These are phyloP conservation scores for Eospalax fontanierii DNA, from an alignment of 2,797 vertebrate genomes.

Conservation along the genomic window DNA sequence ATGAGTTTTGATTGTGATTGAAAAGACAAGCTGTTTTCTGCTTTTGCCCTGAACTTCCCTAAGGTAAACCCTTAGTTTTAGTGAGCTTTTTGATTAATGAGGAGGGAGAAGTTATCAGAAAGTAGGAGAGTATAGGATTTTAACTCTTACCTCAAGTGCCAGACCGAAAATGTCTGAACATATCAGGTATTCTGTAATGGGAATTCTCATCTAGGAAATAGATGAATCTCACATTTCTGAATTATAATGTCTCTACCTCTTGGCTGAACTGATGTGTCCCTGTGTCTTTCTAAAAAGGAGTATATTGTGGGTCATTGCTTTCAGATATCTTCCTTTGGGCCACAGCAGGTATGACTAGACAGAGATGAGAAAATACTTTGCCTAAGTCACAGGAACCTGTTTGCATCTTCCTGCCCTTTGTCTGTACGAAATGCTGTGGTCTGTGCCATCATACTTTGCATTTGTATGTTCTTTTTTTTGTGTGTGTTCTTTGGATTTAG, in stretches of 20 bases:
- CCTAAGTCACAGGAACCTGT: not conserved
- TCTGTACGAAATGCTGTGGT: not conserved
- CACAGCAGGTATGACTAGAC: not conserved
- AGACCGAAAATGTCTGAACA: slow-evolving; percentile 32
- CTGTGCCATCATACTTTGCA: not conserved
- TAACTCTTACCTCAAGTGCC: slow-evolving; percentile 69
- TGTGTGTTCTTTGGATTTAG: not conserved
- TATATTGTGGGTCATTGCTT: not conserved
- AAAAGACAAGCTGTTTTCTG: slow-evolving; percentile 83
- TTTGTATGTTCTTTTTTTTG: not conserved
- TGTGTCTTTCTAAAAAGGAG: not conserved
- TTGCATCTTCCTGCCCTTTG: not conserved
- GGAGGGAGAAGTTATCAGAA: slow-evolving; percentile 55
- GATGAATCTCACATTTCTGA: not conserved
- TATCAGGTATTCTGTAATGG: not conserved
- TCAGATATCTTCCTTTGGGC: not conserved
- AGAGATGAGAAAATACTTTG: not conserved
- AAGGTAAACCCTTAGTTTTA: slow-evolving; percentile 80
- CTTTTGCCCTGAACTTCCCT: slow-evolving; percentile 77
- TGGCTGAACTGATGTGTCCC: not conserved
- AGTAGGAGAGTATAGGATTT: slow-evolving; percentile 37
- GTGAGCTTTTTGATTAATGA: slow-evolving; percentile 77
- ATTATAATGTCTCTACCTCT: not conserved
- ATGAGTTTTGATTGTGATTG: slow-evolving; percentile 81
- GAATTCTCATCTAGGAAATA: slow-evolving; percentile 25